phyloP scores from a whole-genome alignment of 2,797 vertebrate genomes.

The Sorex maritimensis region DNA sequence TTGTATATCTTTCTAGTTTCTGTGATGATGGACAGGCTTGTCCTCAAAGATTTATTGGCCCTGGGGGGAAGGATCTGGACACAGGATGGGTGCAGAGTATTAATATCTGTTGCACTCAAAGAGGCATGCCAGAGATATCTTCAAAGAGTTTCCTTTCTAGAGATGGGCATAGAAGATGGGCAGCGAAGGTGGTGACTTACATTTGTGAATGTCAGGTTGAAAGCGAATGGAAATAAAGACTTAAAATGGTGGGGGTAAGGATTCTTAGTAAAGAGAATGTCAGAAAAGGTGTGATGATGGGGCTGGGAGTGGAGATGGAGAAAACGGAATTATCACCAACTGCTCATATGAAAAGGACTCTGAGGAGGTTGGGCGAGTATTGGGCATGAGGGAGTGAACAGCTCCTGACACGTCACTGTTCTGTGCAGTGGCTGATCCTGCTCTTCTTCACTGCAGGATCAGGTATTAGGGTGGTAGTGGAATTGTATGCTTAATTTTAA shows the following conservation, averaged over 20 bases:
- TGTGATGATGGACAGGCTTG: not conserved
- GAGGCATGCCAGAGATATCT: not conserved
- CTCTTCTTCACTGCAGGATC: not conserved
- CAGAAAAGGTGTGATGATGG: not conserved
- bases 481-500: not conserved
- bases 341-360: not conserved
- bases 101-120: fast-evolving
- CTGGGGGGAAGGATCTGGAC: not conserved
- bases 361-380: not conserved
- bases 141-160: not conserved
- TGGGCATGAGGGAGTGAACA: not conserved
- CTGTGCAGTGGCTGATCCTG: not conserved
- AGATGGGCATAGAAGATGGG: not conserved
- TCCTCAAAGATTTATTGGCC: not conserved
- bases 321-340: not conserved
- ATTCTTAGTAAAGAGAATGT: not conserved
- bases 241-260: not conserved
- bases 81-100: not conserved
- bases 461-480: not conserved
- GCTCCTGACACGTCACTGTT: not conserved
- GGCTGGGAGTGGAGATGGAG: not conserved
- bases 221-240: not conserved
- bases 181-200: not conserved
- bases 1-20: not conserved
- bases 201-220: not conserved